A percentile compares a stretch with the other conserved stretches of the same genome.
Evolutionary conservation across 2,888 invertebrate species (phyloP).

Genomic region (Tyria jacobaeae): DNA sequence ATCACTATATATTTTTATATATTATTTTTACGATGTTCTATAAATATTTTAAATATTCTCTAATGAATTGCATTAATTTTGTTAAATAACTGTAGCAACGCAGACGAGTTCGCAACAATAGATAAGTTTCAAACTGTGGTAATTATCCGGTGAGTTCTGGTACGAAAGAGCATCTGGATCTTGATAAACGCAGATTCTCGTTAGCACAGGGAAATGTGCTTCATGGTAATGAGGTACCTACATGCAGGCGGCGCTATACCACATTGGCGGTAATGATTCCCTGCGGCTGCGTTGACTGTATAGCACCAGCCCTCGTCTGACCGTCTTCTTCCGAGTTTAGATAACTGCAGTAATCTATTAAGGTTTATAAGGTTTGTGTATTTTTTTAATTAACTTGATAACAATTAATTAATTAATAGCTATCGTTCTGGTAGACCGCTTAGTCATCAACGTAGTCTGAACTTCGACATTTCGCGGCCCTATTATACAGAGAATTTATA

Average conservation of each 20-base stretch:
- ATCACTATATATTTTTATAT: constrained; percentile 17
- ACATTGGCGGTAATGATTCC: constrained; percentile 59
- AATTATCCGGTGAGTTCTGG: constrained; percentile 63
- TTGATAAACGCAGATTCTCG: constrained; percentile 39
- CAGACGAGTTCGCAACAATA: constrained; percentile 36
- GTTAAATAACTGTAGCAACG: constrained; percentile 25
- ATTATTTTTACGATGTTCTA: constrained; percentile 6
- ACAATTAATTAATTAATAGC: too few species aligned
- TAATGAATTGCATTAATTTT: neutral
- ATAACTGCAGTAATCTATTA: too few species aligned
- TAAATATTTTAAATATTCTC: too few species aligned
- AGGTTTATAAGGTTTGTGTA: too few species aligned
- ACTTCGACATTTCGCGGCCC: too few species aligned
- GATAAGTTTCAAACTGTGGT: constrained; percentile 41
- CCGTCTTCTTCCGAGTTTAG: neutral
- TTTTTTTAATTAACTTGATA: too few species aligned
- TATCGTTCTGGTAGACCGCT: too few species aligned
- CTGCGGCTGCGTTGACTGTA: constrained; percentile 33
- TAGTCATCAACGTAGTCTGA: too few species aligned
- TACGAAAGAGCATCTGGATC: constrained; percentile 45
- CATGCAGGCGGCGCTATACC: constrained; percentile 27
- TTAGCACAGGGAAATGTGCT: constrained; percentile 42
- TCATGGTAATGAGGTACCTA: constrained; percentile 57
- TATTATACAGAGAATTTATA: too few species aligned
- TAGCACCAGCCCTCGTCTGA: neutral